A percentile compares a stretch with the other conserved stretches of the same genome.
phyloP scores from a whole-genome alignment of 2,797 vertebrate species.

The Erethizon dorsatum region DNA sequence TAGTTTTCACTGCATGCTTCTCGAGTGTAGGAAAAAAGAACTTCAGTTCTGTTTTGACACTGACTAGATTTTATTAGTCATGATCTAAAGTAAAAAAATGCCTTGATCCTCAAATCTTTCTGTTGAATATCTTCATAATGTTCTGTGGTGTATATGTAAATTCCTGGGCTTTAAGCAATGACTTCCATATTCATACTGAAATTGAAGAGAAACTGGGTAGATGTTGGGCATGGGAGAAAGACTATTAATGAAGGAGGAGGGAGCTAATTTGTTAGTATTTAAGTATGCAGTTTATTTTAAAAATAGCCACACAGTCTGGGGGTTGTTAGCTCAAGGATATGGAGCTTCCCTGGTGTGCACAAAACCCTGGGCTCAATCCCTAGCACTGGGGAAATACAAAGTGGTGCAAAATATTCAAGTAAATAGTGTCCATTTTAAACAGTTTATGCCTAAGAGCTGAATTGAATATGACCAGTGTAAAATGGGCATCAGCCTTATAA shows the following conservation, averaged over 20 bases:
- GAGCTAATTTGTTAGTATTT: constrained; percentile 4
- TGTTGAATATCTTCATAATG: constrained; percentile 25
- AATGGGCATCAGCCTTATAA: neutral
- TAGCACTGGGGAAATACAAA: neutral
- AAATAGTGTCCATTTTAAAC: constrained; percentile 38
- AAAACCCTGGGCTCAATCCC: neutral
- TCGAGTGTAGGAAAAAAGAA: constrained; percentile 7
- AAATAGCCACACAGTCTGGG: neutral
- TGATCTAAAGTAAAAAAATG: constrained; percentile 62
- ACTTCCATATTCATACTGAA: constrained; percentile 40
- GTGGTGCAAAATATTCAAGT: neutral
- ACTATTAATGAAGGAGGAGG: neutral
- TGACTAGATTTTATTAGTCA: constrained; percentile 60
- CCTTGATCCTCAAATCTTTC: constrained; percentile 43
- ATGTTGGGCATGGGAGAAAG: neutral
- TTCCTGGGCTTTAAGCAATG: constrained; percentile 50
- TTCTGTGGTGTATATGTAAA: neutral
- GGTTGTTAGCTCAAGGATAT: neutral
- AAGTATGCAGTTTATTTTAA: neutral
- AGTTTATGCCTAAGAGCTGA: constrained; percentile 28
- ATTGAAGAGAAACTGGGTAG: constrained; percentile 44
- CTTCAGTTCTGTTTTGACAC: constrained; percentile 18
- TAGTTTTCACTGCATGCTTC: constrained; percentile 10
- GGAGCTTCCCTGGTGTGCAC: neutral
- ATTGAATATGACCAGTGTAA: neutral